Percentiles rank a stretch among this genome's conserved stretches.
These are phyloP conservation scores for Biston stratarius DNA, from an alignment of 2,888 invertebrate genomes.

Conservation along the genomic window DNA sequence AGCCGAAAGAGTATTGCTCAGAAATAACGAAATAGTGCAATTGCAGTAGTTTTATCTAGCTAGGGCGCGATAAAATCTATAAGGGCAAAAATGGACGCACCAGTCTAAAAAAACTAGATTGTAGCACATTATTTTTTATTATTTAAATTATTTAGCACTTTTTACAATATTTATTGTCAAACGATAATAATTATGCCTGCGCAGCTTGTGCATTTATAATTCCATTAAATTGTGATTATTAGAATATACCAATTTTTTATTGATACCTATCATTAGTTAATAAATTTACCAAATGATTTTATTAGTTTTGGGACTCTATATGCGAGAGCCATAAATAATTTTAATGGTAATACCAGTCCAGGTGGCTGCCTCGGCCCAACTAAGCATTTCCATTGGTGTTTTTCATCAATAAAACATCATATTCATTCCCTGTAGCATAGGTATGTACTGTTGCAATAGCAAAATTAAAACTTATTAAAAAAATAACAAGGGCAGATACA, in stretches of 20 bases:
- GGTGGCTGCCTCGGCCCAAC: no score
- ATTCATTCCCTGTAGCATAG: no score
- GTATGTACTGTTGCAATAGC: no score
- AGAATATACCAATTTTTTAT: conserved; percentile 60
- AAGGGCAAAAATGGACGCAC: conserved; percentile 73
- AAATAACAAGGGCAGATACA: no score
- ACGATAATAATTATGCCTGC: conserved; percentile 75
- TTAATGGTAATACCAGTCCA: no score
- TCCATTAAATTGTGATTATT: conserved; percentile 85
- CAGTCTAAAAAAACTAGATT: conserved; percentile 75
- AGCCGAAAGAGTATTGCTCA: conserved; percentile 51
- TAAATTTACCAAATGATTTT: no score
- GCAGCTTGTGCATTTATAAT: conserved; percentile 84
- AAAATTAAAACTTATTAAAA: no score
- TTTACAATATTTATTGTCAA: conserved; percentile 78
- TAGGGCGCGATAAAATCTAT: conserved; percentile 37
- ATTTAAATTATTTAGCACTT: conserved; percentile 79
- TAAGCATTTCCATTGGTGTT: no score
- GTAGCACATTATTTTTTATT: conserved; percentile 65
- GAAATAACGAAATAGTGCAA: conserved; percentile 49
- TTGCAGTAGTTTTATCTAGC: conserved; percentile 51
- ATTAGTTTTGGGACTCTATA: no score
- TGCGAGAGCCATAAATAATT: no score
- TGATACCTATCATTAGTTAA: conserved; percentile 11
- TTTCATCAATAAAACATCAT: no score